phyloP scores from a whole-genome alignment of 2,888 invertebrate genomes.

The Orthosia gothica region DNA sequence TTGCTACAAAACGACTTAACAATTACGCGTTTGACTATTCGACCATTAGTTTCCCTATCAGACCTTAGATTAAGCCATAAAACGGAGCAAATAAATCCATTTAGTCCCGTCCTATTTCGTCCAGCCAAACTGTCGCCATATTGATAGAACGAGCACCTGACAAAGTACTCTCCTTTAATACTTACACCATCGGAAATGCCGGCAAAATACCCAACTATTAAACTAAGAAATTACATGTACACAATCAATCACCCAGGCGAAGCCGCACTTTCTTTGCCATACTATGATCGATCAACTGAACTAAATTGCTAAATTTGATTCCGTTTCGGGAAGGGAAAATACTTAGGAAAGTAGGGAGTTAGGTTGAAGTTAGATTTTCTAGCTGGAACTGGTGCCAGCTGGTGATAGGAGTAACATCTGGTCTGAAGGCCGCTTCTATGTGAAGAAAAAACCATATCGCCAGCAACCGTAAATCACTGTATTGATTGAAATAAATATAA shows the following conservation, averaged over 20 bases:
- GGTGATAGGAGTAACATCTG: not conserved
- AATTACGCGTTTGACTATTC: too few species aligned
- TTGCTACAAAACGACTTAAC: too few species aligned
- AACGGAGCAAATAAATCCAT: not conserved
- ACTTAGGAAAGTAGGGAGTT: constrained; percentile 17
- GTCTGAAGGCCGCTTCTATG: too few species aligned
- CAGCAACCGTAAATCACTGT: too few species aligned
- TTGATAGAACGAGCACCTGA: constrained; percentile 33
- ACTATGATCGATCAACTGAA: constrained; percentile 61
- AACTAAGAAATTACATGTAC: constrained; percentile 57
- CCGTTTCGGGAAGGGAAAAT: constrained; percentile 28
- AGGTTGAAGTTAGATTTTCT: not conserved
- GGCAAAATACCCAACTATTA: constrained; percentile 48
- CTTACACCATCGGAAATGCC: constrained; percentile 11
- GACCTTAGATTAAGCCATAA: not conserved
- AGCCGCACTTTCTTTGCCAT: constrained; percentile 52
- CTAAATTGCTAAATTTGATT: constrained; percentile 58
- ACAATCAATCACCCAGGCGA: constrained; percentile 58
- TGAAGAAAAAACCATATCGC: not conserved
- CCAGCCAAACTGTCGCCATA: constrained; percentile 11
- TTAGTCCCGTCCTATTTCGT: not conserved
- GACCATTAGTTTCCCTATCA: too few species aligned
- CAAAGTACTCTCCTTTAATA: constrained; percentile 35
- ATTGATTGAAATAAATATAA: too few species aligned
- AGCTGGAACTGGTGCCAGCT: not conserved